Conservation (phyloP, 2,888 invertebrate species). For the Automeris io region DNA sequence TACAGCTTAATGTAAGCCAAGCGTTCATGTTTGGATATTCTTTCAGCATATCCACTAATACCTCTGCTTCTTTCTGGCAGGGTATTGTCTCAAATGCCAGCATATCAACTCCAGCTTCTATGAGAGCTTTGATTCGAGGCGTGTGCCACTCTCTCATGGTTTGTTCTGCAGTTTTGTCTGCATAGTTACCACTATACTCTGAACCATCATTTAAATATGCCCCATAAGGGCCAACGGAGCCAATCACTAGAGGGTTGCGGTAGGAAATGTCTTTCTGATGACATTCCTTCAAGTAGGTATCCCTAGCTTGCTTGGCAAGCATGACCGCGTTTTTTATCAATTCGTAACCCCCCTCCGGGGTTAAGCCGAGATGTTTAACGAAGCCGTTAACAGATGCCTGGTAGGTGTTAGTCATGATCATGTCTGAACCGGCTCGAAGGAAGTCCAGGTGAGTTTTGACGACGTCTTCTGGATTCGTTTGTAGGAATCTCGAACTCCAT, state of each 20-base stretch:
- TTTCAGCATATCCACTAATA: slow-evolving; percentile 84
- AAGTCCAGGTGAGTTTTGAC: slow-evolving; percentile 87
- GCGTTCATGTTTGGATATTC: slow-evolving; percentile 86
- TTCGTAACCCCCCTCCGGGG: slow-evolving; percentile 79
- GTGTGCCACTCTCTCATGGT: slow-evolving; percentile 88
- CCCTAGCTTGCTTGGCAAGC: slow-evolving; percentile 83
- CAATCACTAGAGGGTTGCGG: slow-evolving; percentile 81
- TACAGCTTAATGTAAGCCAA: slow-evolving; percentile 94
- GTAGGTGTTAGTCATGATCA: slow-evolving; percentile 92
- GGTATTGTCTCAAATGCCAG: slow-evolving; percentile 95
- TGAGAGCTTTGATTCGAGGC: slow-evolving; percentile 84
- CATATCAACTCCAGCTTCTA: slow-evolving; percentile 89
- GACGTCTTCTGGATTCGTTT: slow-evolving; percentile 86
- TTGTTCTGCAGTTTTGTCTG: slow-evolving; percentile 76
- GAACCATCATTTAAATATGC: slow-evolving; percentile 92
- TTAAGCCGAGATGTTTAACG: slow-evolving; percentile 81
- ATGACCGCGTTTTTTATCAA: slow-evolving; percentile 84
- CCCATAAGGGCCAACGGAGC: slow-evolving; percentile 94
- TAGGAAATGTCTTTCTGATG: slow-evolving; percentile 20
- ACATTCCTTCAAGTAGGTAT: slow-evolving; percentile 74
- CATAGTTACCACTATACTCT: slow-evolving; percentile 91
- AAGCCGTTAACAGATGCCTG: slow-evolving; percentile 89
- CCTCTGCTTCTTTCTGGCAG: slow-evolving; percentile 87
- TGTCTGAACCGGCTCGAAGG: slow-evolving; percentile 89
- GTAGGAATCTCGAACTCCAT: slow-evolving; percentile 90